Base-by-base conservation (phyloP, 1,140 invertebrate genomes). In the Teleopsis dalmanni region DNA sequence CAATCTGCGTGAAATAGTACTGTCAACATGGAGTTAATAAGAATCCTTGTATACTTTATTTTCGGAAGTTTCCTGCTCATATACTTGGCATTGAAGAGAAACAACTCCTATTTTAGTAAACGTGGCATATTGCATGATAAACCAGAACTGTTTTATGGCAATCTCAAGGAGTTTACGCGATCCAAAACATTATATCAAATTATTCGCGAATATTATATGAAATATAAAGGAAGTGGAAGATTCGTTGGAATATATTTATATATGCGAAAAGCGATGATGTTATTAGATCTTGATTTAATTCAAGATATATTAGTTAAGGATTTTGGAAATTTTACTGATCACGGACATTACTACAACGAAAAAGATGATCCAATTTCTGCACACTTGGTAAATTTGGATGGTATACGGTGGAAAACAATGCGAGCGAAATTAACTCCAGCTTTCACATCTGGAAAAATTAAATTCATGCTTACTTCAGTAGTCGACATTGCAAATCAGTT, bases 361-460 rank as follows among this genome's bases (percentile, higher is more conserved):
- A n/a, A n/a, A n/a, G n/a, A n/a, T n/a, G n/a, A n/a, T n/a, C n/a
- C n/a, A n/a, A 16, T 73, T 11, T 60, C 60, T 4, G 55, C 57
- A 2, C 72, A 76, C 50, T 45, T 77, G 0, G 76, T 77, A 16
- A 65, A 68, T 18, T 47, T 75, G 4, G 56, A 63, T 18, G 73
- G 69, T 3, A 61, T 66, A 36, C 65, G 60, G 1, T 82, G 79
- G 80, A 72, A 68, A 36, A 63, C 59, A 26, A 40, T 81, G 0
- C 62, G 78, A 27, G 53, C 60, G 0, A 77, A 77, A 47, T 46
- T 82, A 3, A 73, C 73, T 1, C 78, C 79, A 0, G 72, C 75
- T 4, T 81, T 82, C 51, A 76, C 77, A 1, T 71, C 77, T 0
- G 73, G 71, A 3, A 80, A 79, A 60, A 62, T 81, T 9, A 80